Evolutionary conservation across 2,888 invertebrate genomes (phyloP), one percentile per base, ranked within the genome.

Genomic region (Artemia sinica): DNA sequence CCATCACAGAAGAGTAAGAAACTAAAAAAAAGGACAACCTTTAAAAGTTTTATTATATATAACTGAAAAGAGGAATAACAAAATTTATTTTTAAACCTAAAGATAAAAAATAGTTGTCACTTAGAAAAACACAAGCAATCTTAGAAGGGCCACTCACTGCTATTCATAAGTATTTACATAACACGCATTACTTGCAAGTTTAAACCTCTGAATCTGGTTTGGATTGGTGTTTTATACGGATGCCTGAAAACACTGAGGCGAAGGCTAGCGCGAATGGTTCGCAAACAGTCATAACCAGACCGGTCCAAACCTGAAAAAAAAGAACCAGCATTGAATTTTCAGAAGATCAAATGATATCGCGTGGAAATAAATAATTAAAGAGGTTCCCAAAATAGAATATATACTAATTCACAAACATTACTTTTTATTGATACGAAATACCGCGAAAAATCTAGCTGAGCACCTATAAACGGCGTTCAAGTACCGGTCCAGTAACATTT

Each of bases 201-300:
- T n/a, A 11, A 28, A n/a, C 28, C 28, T n/a, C 28, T 58, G 63
- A n/a, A n/a, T 8, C 63, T 28, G 63, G 63, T 18, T 58, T 58
- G n/a, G n/a, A 28, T n/a, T 58, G 63, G 65, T 67, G 67, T 12
- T 67, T 65, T 48, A 71, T 49, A 66, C 70, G 71, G 12, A 72
- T 66, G 65, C 69, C 71, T 18, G 70, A 66, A 49, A 71, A 66
- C 48, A 73, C 65, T 69, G 73, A 67, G 7, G 73, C 72, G 13
- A 72, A 70, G 9, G 74, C 73, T 41, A 71, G 68, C 68, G 74
- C 74, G 9, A 75, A 66, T 9, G 75, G 75, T 68, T 75, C 74
- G 70, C 73, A 70, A 65, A 74, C 63, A 8, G 73, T 72, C 52
- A 71, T 74, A 66, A 75, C 70, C n/a, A 74, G 41, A 28, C 71